Conservation (phyloP, 2,797 vertebrate species). For the Scarus forsteni region DNA sequence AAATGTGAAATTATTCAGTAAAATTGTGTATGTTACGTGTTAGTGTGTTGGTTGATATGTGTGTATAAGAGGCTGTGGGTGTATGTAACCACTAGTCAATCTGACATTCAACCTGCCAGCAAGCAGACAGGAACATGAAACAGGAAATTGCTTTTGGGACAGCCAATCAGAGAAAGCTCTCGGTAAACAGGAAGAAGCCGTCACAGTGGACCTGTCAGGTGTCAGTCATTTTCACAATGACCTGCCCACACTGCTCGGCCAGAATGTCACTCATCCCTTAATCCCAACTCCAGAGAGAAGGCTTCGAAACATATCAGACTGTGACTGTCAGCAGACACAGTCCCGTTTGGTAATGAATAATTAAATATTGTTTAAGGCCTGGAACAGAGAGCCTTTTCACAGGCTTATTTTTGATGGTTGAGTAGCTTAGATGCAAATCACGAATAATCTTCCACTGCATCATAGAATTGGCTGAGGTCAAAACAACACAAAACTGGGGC, state of each 20-base stretch:
- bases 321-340: conserved; percentile 12
- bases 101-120: conserved; percentile 77
- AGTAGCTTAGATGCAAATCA: neutral
- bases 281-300: conserved; percentile 55
- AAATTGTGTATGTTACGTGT: conserved; percentile 2
- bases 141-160: conserved; percentile 84
- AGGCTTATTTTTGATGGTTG: neutral
- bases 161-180: conserved; percentile 80
- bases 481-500: no score
- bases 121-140: conserved; percentile 79
- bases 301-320: conserved; percentile 35
- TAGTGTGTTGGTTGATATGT: neutral
- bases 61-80: conserved; percentile 6
- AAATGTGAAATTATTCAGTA: neutral
- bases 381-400: conserved; percentile 7
- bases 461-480: no score
- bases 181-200: conserved; percentile 75
- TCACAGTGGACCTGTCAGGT: conserved; percentile 78
- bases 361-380: conserved; percentile 9
- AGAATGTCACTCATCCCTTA: conserved; percentile 70
- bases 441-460: no score
- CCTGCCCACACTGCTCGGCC: conserved; percentile 66
- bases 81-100: conserved; percentile 61
- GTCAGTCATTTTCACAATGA: conserved; percentile 79
- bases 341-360: neutral